Base-by-base conservation (phyloP, 1,140 invertebrate species). In the Zelostemma sp. region DNA sequence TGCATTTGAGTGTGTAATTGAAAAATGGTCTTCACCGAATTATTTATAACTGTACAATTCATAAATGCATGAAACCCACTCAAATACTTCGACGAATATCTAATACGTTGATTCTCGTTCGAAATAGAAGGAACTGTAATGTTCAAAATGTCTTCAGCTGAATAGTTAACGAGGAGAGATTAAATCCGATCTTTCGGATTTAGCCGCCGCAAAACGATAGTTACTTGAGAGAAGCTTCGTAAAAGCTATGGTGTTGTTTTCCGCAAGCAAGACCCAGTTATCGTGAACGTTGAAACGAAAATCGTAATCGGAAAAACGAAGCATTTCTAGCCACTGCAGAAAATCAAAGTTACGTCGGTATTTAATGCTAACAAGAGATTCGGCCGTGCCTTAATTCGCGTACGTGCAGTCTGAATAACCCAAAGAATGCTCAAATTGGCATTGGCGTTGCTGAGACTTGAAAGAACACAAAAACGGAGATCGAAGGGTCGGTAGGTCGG, bases 221-320 rank as follows among this genome's bases (percentile, higher is more conserved):
- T 59, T 59, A 48, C 40, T 56, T 6, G 14, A 33, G 46, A 46
- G 19, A 41, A 35, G 63, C 45, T 60, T 54, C 48, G 41, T 15
- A 12, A 58, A 48, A 53, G 41, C 19, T 50, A 33, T 19, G 33
- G 33, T 28, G 2, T 5, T 41, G 8, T 38, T 49, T 40, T 9
- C 18, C 47, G 4, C 14, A 15, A 50, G 8, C 31, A 17, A n/a
- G 19, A 38, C 31, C 33, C 46, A 58, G 61, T 68, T 62, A 68
- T 68, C 53, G 48, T 62, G 61, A 43, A 58, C 57, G 60, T 55
- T 55, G 50, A 64, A 69, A 63, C 50, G 54, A 60, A 64, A 69
- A 64, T 51, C 49, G 40, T 60, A 60, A 64, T 63, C 43, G 55
- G 66, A 59, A 59, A 55, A 63, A 63, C 47, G 49, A 43, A 55